Conservation (phyloP, 2,797 vertebrate species). For the Propithecus perrieri region DNA sequence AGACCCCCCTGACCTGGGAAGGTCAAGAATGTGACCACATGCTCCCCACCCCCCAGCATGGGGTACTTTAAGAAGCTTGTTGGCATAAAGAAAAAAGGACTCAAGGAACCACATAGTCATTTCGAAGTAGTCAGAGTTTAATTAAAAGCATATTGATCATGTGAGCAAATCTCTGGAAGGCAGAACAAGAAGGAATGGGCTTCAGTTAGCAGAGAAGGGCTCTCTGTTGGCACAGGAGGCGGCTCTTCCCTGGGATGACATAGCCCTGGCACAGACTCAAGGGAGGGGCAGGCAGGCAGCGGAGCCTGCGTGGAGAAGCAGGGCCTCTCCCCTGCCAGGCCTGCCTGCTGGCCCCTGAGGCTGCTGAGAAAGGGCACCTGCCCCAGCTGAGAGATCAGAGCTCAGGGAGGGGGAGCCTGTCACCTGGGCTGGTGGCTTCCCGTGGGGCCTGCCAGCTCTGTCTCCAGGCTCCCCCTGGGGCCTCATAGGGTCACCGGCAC, state of each 20-base stretch:
- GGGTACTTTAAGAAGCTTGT: background rate
- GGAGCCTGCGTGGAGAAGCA: no score
- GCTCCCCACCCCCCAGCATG: background rate
- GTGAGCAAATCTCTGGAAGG: background rate
- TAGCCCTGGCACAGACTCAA: background rate
- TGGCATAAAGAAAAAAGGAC: background rate
- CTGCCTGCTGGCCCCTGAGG: background rate
- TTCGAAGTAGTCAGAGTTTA: background rate
- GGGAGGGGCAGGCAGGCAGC: rapidly evolving
- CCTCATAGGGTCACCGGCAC: background rate
- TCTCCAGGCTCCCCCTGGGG: background rate
- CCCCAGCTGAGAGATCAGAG: background rate
- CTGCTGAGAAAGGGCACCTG: background rate
- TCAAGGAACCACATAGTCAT: background rate
- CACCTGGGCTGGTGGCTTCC: background rate
- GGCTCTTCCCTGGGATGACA: background rate
- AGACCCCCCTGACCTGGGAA: background rate
- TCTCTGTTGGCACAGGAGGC: background rate
- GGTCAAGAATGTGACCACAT: background rate
- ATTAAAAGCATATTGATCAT: background rate
- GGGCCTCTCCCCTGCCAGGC: background rate
- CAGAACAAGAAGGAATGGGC: background rate
- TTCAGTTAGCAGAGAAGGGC: background rate
- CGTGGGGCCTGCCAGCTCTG: background rate
- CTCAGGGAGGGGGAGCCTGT: background rate